A percentile compares a stretch with the other conserved stretches of the same genome.
phyloP scores from a whole-genome alignment of 2,797 vertebrate species.

The Merluccius polli region DNA sequence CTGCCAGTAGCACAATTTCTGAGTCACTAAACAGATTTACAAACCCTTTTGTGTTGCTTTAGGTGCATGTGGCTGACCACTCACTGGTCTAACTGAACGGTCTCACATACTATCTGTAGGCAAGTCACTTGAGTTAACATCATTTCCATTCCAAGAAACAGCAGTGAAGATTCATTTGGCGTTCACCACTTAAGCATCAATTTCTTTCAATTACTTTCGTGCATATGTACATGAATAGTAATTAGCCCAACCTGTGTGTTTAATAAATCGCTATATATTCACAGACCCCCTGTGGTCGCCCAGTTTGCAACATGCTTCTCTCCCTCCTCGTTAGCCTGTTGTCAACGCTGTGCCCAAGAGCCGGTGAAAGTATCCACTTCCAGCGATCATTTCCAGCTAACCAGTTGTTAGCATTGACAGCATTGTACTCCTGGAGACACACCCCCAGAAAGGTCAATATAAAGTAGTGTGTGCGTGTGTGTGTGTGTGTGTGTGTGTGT shows the following conservation, averaged over 20 bases:
- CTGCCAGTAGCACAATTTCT: background rate
- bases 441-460: background rate
- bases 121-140: background rate
- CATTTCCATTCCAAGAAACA: background rate
- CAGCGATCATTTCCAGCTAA: no score
- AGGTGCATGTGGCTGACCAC: slow-evolving; percentile 32
- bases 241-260: background rate
- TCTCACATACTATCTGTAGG: background rate
- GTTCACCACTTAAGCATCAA: no score
- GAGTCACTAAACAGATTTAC: slow-evolving; percentile 37
- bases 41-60: slow-evolving; percentile 38
- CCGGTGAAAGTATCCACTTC: no score
- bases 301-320: background rate
- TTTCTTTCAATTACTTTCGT: no score
- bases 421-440: background rate
- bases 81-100: background rate
- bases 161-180: background rate
- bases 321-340: background rate
- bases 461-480: background rate
- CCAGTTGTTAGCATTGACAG: no score
- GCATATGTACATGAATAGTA: background rate
- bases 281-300: background rate
- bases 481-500: background rate
- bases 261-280: background rate
- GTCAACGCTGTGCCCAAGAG: no score